Evolutionary conservation across 2,888 invertebrate genomes (phyloP), one percentile per base, ranked within the genome.

Genomic region (Gastracanthus pulcherrimus): DNA sequence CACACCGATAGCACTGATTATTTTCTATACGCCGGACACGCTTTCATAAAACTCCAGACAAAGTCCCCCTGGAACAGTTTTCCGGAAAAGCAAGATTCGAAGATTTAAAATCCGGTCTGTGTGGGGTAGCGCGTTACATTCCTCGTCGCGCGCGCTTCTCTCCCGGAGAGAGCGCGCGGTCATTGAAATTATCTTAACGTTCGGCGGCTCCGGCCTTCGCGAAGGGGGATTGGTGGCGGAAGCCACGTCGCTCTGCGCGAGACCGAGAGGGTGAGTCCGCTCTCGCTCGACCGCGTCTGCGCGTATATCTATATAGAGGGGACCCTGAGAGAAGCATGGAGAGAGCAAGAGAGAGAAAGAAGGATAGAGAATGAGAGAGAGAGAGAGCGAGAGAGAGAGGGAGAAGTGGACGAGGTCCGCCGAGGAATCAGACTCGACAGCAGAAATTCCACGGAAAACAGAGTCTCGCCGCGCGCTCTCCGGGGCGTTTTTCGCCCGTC

Each of bases 391-490:
- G 77, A 76, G 51, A 51, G 71, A 16, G 69, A 16, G 79, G 48
- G 36, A 67, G 69, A 58, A 62, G 81, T 82, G 76, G 80, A 84
- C 84, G 82, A 79, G 85, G 87, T 86, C 87, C 88, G 83, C 83
- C 85, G 87, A 88, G 89, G 89, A 90, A 89, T 89, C 88, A 89
- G 86, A 87, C 87, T 84, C 87, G 87, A 86, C 88, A 87, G 86
- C 85, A 86, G 85, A 88, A 89, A 90, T 89, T 88, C 85, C 84
- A 84, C 83, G 85, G 85, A 88, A 89, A 89, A 88, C 87, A 87
- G 87, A 89, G 87, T 87, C 86, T 80, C 84, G 82, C 76, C 19
- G 2, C n/a, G 70, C 55, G 55, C 51, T 71, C 62, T 38, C 75
- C 34, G 29, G 51, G 48, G 80, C 60, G 62, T 74, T 82, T 82